phyloP scores from a whole-genome alignment of 2,797 vertebrate genomes.

The Leptodactylus fallax region DNA sequence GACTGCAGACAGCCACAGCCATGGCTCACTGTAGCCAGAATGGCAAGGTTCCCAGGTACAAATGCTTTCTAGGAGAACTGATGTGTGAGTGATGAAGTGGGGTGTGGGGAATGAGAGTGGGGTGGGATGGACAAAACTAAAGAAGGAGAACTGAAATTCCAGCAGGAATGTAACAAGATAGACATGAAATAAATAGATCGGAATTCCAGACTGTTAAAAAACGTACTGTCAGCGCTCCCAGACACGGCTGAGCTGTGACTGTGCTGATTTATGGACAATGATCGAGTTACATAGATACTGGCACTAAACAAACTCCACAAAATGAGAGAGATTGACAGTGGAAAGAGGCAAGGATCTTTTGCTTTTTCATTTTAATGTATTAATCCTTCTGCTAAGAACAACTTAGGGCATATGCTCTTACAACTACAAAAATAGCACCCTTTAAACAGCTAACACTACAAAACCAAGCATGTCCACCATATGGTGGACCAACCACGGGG shows the following conservation, averaged over 20 bases:
- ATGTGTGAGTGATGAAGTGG: constrained; percentile 55
- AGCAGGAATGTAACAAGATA: constrained; percentile 47
- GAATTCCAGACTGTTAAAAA: constrained; percentile 55
- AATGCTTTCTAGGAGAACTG: constrained; percentile 57
- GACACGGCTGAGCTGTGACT: constrained; percentile 18
- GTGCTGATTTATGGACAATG: constrained; percentile 51
- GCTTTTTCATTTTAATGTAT: background rate
- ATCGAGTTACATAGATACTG: constrained; percentile 54
- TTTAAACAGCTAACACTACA: no score
- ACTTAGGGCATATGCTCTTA: no score
- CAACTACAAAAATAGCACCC: no score
- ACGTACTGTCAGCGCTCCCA: constrained; percentile 44
- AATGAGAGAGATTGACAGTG: background rate
- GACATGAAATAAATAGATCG: constrained; percentile 54
- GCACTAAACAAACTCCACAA: background rate
- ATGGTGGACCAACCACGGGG: no score
- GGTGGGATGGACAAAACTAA: constrained; percentile 17
- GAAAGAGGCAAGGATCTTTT: background rate
- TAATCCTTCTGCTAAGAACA: background rate
- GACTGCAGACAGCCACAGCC: constrained; percentile 16
- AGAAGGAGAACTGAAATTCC: constrained; percentile 33
- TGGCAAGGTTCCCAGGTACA: constrained; percentile 50
- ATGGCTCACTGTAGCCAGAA: constrained; percentile 23
- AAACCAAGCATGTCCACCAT: no score
- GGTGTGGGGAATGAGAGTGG: background rate